phyloP scores from a whole-genome alignment of 2,888 invertebrate genomes.

The Mimachlamys varia region DNA sequence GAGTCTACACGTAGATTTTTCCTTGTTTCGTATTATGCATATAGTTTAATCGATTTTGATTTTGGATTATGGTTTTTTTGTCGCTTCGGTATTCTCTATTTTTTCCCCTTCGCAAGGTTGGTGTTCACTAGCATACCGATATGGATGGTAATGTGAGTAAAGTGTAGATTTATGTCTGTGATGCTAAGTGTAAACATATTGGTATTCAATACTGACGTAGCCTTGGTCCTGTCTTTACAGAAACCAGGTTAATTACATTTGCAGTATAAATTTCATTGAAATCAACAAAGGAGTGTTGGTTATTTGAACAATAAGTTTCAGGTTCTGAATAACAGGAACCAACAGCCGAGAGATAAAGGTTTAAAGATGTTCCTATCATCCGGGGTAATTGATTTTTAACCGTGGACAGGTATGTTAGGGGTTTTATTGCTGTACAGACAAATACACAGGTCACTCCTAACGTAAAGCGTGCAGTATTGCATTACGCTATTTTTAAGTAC shows the following conservation, averaged over 20 bases:
- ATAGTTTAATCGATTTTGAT: too few relatives aligned
- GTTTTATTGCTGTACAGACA: background rate
- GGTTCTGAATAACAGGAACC: background rate
- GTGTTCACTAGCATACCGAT: too few relatives aligned
- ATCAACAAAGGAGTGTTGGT: background rate
- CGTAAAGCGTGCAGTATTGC: background rate
- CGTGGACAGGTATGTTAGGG: background rate
- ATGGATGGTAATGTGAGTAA: too few relatives aligned
- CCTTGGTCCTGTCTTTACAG: background rate
- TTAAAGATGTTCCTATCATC: background rate
- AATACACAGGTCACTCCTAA: background rate
- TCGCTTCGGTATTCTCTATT: too few relatives aligned
- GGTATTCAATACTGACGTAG: background rate
- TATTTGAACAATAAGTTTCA: constrained; percentile 16
- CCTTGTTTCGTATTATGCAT: too few relatives aligned
- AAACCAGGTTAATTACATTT: constrained; percentile 3
- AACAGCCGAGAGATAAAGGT: background rate
- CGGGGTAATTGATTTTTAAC: background rate
- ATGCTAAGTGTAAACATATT: background rate
- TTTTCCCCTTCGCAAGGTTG: too few relatives aligned
- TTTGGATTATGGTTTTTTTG: too few relatives aligned
- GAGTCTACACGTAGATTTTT: too few relatives aligned
- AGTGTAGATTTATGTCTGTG: too few relatives aligned
- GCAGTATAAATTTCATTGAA: background rate
- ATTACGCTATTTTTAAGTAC: background rate